These are phyloP conservation scores for Drosophila formosana DNA, from an alignment of 2,888 invertebrate species.

Conservation along the genomic window DNA sequence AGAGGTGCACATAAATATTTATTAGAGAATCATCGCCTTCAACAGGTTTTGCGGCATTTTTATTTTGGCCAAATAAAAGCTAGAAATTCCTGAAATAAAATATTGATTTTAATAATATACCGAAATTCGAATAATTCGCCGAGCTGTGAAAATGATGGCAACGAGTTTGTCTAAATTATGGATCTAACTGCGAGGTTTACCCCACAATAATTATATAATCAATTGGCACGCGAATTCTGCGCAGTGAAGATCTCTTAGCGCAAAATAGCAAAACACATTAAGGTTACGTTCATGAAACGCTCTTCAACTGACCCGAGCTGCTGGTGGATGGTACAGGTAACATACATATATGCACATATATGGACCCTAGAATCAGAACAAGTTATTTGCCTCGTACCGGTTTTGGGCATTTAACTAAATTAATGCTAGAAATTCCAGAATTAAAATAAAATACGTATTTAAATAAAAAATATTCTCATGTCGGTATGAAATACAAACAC, in stretches of 20 bases:
- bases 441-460: constrained; percentile 45
- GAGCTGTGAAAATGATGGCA: constrained; percentile 38
- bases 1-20: constrained; percentile 35
- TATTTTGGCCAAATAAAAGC: constrained; percentile 25
- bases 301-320: constrained; percentile 5
- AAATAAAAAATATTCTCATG: constrained; percentile 31
- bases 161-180: constrained; percentile 34
- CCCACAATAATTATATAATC: constrained; percentile 3
- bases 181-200: constrained; percentile 12
- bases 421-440: constrained; percentile 50
- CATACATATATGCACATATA: constrained; percentile 2
- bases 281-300: background rate
- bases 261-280: background rate
- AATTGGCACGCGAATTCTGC: constrained; percentile 36
- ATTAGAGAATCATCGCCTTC: constrained; percentile 43
- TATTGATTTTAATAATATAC: constrained; percentile 28
- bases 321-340: constrained; percentile 1
- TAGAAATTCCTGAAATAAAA: constrained; percentile 53
- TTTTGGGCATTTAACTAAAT: constrained; percentile 51
- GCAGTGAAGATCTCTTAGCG: background rate
- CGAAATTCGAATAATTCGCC: constrained; percentile 13
- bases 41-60: constrained; percentile 36
- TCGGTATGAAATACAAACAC: constrained; percentile 32
- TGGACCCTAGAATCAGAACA: constrained; percentile 37
- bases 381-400: constrained; percentile 40